Evolutionary conservation across 35 echinoderm and acorn worm genomes (phyloP).

Genomic region (Ophioderma brevispina): DNA sequence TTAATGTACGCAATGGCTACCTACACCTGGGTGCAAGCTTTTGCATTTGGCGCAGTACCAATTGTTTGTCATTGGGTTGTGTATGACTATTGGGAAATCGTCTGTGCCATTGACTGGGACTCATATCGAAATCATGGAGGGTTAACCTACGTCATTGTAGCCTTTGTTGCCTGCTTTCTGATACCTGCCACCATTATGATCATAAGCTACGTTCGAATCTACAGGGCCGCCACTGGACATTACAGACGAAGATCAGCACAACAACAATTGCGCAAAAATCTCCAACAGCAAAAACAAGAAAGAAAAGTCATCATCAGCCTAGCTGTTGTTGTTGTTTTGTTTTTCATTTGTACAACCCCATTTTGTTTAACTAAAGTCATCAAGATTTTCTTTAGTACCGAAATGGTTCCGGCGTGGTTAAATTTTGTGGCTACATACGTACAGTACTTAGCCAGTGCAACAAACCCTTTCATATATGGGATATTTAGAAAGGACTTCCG

Average conservation of each 20-base stretch:
- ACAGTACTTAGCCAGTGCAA: conserved; percentile 44
- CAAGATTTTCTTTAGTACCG: conserved; percentile 38
- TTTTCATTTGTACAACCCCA: conserved; percentile 54
- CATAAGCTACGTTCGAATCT: conserved; percentile 38
- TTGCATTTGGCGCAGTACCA: conserved; percentile 31
- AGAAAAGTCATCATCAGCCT: conserved; percentile 43
- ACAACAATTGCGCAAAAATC: conserved; percentile 11
- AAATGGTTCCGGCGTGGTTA: not conserved
- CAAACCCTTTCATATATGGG: conserved; percentile 52
- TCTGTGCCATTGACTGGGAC: conserved; percentile 62
- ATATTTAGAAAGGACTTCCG: conserved; percentile 57
- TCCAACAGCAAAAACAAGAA: not conserved
- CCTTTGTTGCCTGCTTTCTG: conserved; percentile 42
- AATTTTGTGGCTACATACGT: conserved; percentile 23
- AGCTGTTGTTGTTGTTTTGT: conserved; percentile 30
- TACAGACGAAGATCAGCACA: not conserved
- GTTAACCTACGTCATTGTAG: conserved; percentile 38
- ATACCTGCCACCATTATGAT: conserved; percentile 37
- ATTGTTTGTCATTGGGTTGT: conserved; percentile 43
- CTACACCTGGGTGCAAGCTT: conserved; percentile 45
- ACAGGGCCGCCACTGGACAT: not conserved
- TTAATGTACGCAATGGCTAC: not conserved
- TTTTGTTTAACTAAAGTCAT: conserved; percentile 70
- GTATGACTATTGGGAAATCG: conserved; percentile 60
- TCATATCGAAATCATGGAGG: not conserved